Percentiles rank a stretch among this genome's conserved stretches.
Conservation (phyloP, 2,888 invertebrate genomes). For the Muschampia plurimacula region DNA sequence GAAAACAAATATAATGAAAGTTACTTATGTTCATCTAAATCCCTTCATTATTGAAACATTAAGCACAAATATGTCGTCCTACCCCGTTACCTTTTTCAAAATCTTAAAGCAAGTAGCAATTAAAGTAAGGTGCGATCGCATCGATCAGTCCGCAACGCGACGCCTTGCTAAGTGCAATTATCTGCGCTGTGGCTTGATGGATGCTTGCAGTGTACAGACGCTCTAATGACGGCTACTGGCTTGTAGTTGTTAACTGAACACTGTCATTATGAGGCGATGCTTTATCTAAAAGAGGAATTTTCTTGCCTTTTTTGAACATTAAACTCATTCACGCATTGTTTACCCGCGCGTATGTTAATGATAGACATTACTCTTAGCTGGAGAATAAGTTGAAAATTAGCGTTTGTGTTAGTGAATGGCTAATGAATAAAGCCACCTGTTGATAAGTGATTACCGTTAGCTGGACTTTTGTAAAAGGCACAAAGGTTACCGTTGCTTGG, state of each 20-base stretch:
- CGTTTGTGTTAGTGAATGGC: neutral
- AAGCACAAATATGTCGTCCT: neutral
- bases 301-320: slow-evolving; percentile 7
- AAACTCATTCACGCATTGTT: slow-evolving; percentile 14
- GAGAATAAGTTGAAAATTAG: neutral
- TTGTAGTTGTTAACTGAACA: slow-evolving; percentile 12
- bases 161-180: slow-evolving; percentile 26
- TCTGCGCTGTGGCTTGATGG: slow-evolving; percentile 17
- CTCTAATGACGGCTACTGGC: slow-evolving; percentile 27
- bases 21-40: neutral
- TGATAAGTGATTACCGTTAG: neutral
- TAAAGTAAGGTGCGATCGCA: slow-evolving; percentile 20
- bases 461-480: neutral
- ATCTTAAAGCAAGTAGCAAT: slow-evolving; percentile 21
- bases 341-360: slow-evolving; percentile 1
- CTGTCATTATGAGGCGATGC: slow-evolving; percentile 13
- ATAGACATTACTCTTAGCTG: slow-evolving; percentile 20
- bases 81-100: neutral
- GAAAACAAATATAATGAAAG: too few species aligned
- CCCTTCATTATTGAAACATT: neutral
- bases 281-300: slow-evolving; percentile 14
- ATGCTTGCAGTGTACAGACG: slow-evolving; percentile 12
- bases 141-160: slow-evolving; percentile 16
- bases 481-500: neutral
- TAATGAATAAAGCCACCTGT: slow-evolving; percentile 11